Base-by-base conservation (phyloP, 2,113 vertebrate species). In the Alethe diademata region DNA sequence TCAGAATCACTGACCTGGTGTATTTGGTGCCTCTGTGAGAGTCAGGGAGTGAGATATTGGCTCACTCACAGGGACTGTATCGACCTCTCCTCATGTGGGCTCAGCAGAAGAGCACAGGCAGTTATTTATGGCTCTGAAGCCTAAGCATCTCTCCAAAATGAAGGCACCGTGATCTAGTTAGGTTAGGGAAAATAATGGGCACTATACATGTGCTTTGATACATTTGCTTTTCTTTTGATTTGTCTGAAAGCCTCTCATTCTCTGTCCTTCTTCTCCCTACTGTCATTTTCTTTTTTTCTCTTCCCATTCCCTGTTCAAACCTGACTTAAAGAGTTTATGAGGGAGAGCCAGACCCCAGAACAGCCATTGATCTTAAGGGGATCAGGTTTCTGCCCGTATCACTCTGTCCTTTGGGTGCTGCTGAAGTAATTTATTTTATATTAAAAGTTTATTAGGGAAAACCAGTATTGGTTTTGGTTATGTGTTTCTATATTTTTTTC, bases 181-280 rank as follows among this genome's bases (percentile, higher is more conserved):
- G 87, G 74, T 67, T 93, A 66, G 0, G 0, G 85, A 92, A 95
- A 94, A 97, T 88, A 90, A 82, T 94, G 75, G 90, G 67, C 56
- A 71, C 78, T 88, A 36, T 88, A 67, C 36, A 31, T 70, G 33
- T 38, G 53, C 90, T 94, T 95, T 94, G 78, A 91, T 96, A 71
- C 5, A 3, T 88, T 78, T 92, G 35, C 71, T 94, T 93, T 93
- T 78, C 92, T 95, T 97, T 94, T 90, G 88, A 92, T 96, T 93
- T 90, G 56, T 14, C 74, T 88, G 78, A 90, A 93, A 96, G 71
- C 24, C 57, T 91, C 74, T 90, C 6, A 1, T 25, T 84, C 57
- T 82, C 79, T 80, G 28, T 76, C 62, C 93, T 87, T 91, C 45
- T 75, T 86, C 62, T 85, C 13, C 28, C 54, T 42, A 24, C 48